Evolutionary conservation across 2,113 vertebrate species (phyloP), one percentile per base, ranked within the genome.

Genomic region (Trichomycterus rosablanca): DNA sequence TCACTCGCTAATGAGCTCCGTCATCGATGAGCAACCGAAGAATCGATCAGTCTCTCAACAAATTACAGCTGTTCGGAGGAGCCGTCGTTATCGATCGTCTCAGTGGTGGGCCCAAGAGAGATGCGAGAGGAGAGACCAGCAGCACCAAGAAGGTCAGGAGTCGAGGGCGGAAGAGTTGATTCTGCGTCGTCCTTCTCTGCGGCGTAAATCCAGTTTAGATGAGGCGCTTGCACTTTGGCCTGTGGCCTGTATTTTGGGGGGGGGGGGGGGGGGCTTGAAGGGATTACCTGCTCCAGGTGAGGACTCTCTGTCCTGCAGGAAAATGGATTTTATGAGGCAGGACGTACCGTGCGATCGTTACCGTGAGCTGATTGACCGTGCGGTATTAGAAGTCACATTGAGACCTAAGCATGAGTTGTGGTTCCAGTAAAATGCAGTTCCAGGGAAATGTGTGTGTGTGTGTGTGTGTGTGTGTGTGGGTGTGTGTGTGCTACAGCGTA

Each of bases 1-100:
- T 54, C 49, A 49, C 59, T 35, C 45, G 24, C 34, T 55, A 45
- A 50, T 55, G 24, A 23, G 22, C 54, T 28, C 55, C 28, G 7
- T 43, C 32, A 55, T 59, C 48, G 35, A 54, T 20, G 43, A 56
- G 56, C 26, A 42, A 49, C 62, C 12, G 39, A 61, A 35, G 26
- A 40, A 39, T 63, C 32, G 52, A 72, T 46, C 34, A 3, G 37
- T 44, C 32, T 10, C 30, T 43, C 11, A 6, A 42, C 34, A 67
- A 39, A 63, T 63, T 42, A 63, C 28, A 44, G n/a, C 14, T 45
- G 40, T 28, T 62, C 10, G 28, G 37, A 50, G 34, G 51, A 56
- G 45, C 24, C 24, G 7, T 59, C 2, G 7, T 0, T 53, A 58
- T 58, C 10, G 45, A 67, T 62, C 58, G 20, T 34, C 23, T 22